phyloP scores from a whole-genome alignment of 2,797 vertebrate genomes.

The Semotilus atromaculatus region DNA sequence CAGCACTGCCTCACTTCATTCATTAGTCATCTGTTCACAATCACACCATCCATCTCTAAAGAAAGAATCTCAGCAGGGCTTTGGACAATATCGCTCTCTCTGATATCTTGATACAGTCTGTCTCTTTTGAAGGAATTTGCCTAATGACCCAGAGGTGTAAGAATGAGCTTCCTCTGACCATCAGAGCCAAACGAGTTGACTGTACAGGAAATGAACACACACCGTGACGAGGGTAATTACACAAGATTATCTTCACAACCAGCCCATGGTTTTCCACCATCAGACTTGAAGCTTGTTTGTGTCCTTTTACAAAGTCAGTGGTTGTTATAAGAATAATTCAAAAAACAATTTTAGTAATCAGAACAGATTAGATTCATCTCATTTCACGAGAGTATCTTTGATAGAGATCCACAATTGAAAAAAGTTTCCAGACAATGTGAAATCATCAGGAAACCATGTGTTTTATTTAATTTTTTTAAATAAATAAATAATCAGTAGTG shows the following conservation, averaged over 20 bases:
- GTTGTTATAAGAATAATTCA: not conserved
- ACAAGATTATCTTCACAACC: not conserved
- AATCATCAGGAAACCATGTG: not conserved
- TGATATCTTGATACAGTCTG: not conserved
- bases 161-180: constrained; percentile 21
- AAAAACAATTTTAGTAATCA: no score
- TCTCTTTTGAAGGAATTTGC: constrained; percentile 34
- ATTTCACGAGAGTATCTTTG: not conserved
- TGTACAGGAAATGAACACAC: constrained; percentile 29
- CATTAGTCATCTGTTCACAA: constrained; percentile 72
- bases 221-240: not conserved
- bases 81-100: constrained; percentile 47
- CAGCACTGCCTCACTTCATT: constrained; percentile 59
- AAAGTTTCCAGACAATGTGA: not conserved
- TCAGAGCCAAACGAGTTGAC: constrained; percentile 25
- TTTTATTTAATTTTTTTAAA: not conserved
- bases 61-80: constrained; percentile 36
- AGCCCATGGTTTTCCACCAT: not conserved
- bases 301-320: not conserved
- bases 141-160: constrained; percentile 51
- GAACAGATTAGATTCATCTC: not conserved
- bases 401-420: not conserved
- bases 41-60: constrained; percentile 69
- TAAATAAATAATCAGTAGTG: not conserved
- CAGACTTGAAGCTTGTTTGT: not conserved